Conservation (phyloP, 2,797 vertebrate genomes). For the Ctenochaetus hawaiiensis region DNA sequence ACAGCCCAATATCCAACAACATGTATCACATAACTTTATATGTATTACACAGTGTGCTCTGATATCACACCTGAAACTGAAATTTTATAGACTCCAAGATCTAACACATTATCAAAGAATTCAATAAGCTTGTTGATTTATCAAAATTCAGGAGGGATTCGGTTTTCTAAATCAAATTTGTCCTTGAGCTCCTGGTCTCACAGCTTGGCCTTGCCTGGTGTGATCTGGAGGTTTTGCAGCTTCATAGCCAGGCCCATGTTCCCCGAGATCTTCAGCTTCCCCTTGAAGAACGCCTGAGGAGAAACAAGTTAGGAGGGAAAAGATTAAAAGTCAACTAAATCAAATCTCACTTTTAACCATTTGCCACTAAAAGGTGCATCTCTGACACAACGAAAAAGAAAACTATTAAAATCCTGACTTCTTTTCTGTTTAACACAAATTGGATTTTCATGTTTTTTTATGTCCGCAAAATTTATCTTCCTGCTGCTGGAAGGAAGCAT, state of each 20-base stretch:
- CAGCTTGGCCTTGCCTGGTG: conserved; percentile 91
- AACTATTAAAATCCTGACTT: too few relatives aligned
- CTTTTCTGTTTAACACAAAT: too few relatives aligned
- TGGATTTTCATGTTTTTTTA: background rate
- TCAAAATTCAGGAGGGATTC: conserved; percentile 8
- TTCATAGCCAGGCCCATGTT: conserved; percentile 97
- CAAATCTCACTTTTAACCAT: background rate
- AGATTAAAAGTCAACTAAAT: background rate
- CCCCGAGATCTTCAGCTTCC: conserved; percentile 93
- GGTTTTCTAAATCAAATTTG: background rate
- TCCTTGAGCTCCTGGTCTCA: conserved; percentile 71
- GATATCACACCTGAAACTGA: conserved; percentile 13
- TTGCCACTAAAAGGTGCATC: too few relatives aligned
- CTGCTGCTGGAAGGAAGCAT: background rate
- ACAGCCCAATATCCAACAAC: background rate
- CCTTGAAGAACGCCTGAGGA: conserved; percentile 93
- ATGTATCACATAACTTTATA: background rate
- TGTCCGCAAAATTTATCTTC: too few relatives aligned
- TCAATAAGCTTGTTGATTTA: background rate
- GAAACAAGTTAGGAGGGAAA: background rate
- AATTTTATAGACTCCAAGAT: background rate
- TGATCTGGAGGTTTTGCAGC: conserved; percentile 92
- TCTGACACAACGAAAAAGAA: too few relatives aligned
- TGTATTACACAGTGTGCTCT: too few relatives aligned
- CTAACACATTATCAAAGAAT: background rate